A percentile compares a stretch with the other conserved stretches of the same genome.
phyloP scores from a whole-genome alignment of 1,140 invertebrate species.

The Heliconius hermathena region DNA sequence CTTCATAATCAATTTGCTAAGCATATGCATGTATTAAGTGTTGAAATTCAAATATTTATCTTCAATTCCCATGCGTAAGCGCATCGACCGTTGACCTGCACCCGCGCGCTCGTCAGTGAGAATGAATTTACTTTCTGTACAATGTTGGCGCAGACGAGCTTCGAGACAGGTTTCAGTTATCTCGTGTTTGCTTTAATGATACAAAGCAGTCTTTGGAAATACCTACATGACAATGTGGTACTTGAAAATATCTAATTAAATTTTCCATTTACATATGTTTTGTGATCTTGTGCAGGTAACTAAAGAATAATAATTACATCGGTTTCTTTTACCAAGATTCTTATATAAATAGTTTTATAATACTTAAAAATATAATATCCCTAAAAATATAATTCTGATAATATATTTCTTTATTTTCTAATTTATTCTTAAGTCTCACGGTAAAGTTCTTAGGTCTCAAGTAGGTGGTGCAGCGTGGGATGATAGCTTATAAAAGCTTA shows the following conservation, averaged over 20 bases:
- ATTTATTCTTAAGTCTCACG: too few relatives aligned
- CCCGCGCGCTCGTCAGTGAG: conserved; percentile 58
- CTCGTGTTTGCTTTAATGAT: background rate
- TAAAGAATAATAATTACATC: too few relatives aligned
- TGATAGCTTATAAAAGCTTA: too few relatives aligned
- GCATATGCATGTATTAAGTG: conserved; percentile 80
- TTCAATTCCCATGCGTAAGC: conserved; percentile 72
- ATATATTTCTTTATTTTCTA: too few relatives aligned
- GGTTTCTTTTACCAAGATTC: too few relatives aligned
- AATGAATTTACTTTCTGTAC: conserved; percentile 64
- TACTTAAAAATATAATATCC: background rate
- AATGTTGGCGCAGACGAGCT: conserved; percentile 25
- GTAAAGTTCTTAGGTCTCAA: too few relatives aligned
- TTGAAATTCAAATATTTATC: conserved; percentile 81
- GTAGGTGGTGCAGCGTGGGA: too few relatives aligned
- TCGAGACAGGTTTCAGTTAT: conserved; percentile 30
- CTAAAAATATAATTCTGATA: too few relatives aligned
- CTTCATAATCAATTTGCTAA: conserved; percentile 77
- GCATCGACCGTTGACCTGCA: conserved; percentile 75
- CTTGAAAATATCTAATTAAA: background rate
- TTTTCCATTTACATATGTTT: background rate
- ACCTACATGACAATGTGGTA: background rate
- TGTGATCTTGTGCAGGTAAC: too few relatives aligned
- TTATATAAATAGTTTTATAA: too few relatives aligned
- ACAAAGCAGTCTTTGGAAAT: background rate